These are phyloP conservation scores for Macrocentrus cingulum DNA, from an alignment of 1,140 invertebrate species.

Conservation along the genomic window DNA sequence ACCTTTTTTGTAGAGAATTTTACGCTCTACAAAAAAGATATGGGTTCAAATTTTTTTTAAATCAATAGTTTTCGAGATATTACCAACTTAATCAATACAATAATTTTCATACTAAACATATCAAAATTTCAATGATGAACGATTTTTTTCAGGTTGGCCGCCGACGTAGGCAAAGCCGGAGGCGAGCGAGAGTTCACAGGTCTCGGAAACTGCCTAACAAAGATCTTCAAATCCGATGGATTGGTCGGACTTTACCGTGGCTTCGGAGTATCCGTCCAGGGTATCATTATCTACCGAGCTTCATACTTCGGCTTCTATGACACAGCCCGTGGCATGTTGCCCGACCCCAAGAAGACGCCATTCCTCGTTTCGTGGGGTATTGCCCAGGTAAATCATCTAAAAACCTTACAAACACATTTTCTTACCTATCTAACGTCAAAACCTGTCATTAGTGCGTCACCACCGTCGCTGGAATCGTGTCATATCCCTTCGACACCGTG, in stretches of 20 bases:
- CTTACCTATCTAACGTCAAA: too few relatives aligned
- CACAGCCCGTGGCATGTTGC: slow-evolving; percentile 85
- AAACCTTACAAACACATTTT: neutral
- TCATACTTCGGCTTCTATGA: slow-evolving; percentile 94
- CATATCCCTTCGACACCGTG: slow-evolving; percentile 89
- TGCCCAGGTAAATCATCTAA: slow-evolving; percentile 67
- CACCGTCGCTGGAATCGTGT: slow-evolving; percentile 76
- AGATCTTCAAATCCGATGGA: slow-evolving; percentile 84
- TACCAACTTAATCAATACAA: neutral
- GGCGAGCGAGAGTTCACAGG: slow-evolving; percentile 80
- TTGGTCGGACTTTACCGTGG: slow-evolving; percentile 83
- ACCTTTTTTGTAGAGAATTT: too few relatives aligned
- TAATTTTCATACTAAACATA: slow-evolving; percentile 1
- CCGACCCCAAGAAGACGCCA: slow-evolving; percentile 79
- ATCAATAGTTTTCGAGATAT: too few relatives aligned
- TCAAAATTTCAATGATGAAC: slow-evolving; percentile 6
- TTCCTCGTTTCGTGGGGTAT: slow-evolving; percentile 76
- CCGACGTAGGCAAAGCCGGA: slow-evolving; percentile 78
- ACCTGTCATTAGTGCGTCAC: slow-evolving; percentile 74
- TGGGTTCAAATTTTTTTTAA: too few relatives aligned
- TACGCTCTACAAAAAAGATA: too few relatives aligned
- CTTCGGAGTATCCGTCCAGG: slow-evolving; percentile 87
- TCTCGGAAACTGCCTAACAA: slow-evolving; percentile 78
- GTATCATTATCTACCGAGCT: slow-evolving; percentile 85
- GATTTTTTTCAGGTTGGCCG: slow-evolving; percentile 66